Percentiles rank a stretch among this genome's conserved stretches.
These are phyloP conservation scores for Emydoidea blandingii DNA, from an alignment of 2,797 vertebrate species.

Conservation along the genomic window DNA sequence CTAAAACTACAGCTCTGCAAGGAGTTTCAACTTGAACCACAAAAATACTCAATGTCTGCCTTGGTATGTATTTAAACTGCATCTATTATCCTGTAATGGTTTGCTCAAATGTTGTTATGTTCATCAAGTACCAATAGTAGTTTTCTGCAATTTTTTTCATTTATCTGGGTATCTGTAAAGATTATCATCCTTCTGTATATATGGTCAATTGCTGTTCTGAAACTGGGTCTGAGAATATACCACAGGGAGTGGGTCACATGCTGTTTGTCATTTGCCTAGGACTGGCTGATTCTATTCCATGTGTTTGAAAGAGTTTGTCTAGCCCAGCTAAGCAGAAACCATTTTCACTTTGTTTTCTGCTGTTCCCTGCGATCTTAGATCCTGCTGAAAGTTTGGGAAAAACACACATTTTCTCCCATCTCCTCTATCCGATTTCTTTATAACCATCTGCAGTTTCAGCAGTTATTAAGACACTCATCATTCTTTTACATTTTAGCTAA, in stretches of 20 bases:
- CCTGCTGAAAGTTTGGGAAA: neutral
- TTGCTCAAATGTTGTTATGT: neutral
- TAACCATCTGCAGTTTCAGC: neutral
- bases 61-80: neutral
- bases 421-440: neutral
- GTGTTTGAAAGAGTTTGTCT: neutral
- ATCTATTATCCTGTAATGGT: neutral
- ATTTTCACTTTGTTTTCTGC: neutral
- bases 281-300: neutral
- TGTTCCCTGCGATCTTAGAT: neutral
- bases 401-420: neutral
- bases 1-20: constrained; percentile 7
- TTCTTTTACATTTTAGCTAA: neutral
- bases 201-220: neutral
- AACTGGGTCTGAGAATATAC: neutral
- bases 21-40: neutral
- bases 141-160: neutral
- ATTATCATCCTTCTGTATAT: neutral
- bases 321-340: neutral
- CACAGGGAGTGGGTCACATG: neutral
- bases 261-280: neutral
- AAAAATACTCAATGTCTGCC: neutral
- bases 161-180: neutral
- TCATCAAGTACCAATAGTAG: neutral
- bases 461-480: neutral